Percentiles rank a stretch among this genome's conserved stretches.
These are phyloP conservation scores for Rhodophaea formosa DNA, from an alignment of 2,888 invertebrate genomes.

Conservation along the genomic window DNA sequence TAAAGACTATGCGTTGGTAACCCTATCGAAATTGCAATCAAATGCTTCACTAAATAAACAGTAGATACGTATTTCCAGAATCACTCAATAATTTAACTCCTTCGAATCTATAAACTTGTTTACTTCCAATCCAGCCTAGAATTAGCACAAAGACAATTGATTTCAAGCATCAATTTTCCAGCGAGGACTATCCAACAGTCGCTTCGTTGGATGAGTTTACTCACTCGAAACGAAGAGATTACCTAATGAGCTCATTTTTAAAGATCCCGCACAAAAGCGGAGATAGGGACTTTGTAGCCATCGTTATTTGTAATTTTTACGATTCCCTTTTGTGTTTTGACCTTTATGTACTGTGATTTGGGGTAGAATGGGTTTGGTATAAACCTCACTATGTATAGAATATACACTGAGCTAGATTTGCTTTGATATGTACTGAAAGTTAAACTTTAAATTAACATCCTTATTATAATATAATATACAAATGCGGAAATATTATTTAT, in stretches of 20 bases:
- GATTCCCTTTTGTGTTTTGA: not conserved
- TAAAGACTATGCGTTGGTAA: no score
- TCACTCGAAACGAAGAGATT: slow-evolving; percentile 15
- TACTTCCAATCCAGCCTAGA: not conserved
- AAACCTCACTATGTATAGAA: no score
- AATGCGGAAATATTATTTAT: no score
- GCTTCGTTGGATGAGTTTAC: slow-evolving; percentile 10
- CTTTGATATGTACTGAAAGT: no score
- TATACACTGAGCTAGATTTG: no score
- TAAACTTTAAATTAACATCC: no score
- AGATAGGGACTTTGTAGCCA: not conserved
- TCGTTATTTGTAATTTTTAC: slow-evolving; percentile 3
- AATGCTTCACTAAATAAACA: no score
- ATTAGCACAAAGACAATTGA: not conserved
- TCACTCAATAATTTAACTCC: not conserved
- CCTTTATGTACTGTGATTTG: no score
- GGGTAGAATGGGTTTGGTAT: no score
- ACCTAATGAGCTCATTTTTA: slow-evolving; percentile 19
- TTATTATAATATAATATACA: no score
- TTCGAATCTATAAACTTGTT: not conserved
- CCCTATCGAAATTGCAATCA: no score
- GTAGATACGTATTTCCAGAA: not conserved
- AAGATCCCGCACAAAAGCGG: slow-evolving; percentile 11
- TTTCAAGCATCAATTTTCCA: not conserved
- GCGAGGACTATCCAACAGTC: slow-evolving; percentile 1